Conservation (phyloP, 2,888 invertebrate genomes). For the Desoria tigrina region DNA sequence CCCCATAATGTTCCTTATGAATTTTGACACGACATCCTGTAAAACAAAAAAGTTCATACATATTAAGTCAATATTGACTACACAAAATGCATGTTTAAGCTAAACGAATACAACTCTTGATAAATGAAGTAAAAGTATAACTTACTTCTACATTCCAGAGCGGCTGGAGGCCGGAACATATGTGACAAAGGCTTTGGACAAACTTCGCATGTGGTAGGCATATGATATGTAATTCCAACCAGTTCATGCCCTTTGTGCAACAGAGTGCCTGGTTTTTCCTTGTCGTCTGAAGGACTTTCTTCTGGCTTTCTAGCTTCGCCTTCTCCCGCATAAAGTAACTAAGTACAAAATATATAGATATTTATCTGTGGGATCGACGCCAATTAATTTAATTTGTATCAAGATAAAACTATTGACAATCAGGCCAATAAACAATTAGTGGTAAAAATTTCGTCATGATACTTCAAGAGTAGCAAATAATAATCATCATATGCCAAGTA, state of each 20-base stretch:
- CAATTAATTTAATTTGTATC: background rate
- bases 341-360: slow-evolving; percentile 55
- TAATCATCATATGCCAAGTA: slow-evolving; percentile 39
- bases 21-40: slow-evolving; percentile 95
- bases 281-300: slow-evolving; percentile 56
- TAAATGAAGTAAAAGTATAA: background rate
- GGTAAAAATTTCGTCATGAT: slow-evolving; percentile 27
- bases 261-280: slow-evolving; percentile 66
- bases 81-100: background rate
- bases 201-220: slow-evolving; percentile 96
- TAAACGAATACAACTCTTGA: background rate
- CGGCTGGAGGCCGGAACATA: slow-evolving; percentile 96
- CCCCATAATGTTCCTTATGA: slow-evolving; percentile 83
- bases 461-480: slow-evolving; percentile 47
- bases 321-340: slow-evolving; percentile 94
- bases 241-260: slow-evolving; percentile 93
- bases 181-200: slow-evolving; percentile 97
- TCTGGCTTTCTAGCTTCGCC: slow-evolving; percentile 64
- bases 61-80: slow-evolving; percentile 12
- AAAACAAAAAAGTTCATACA: slow-evolving; percentile 36
- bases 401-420: background rate
- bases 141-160: slow-evolving; percentile 90
- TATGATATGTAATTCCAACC: slow-evolving; percentile 92
- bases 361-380: background rate
- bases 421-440: slow-evolving; percentile 10